phyloP scores from a whole-genome alignment of 2,113 vertebrate genomes.

The Tupaia tana region DNA sequence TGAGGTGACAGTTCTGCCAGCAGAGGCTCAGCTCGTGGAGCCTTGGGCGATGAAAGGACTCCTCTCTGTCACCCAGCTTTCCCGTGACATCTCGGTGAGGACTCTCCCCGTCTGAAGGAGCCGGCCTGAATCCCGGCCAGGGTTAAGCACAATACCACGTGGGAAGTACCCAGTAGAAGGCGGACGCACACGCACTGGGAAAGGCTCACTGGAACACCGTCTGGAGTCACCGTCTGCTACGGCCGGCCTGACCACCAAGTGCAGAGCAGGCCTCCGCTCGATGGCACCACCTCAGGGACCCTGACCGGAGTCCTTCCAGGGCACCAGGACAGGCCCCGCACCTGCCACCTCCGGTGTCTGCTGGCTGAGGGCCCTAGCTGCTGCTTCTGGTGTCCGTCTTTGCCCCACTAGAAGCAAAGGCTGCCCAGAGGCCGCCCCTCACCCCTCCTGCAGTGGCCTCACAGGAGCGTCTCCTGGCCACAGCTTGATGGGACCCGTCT shows the following conservation, averaged over 20 bases:
- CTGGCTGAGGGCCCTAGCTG: no score
- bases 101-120: neutral
- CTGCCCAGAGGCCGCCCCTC: neutral
- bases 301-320: neutral
- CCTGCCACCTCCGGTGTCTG: neutral
- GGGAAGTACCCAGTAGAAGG: neutral
- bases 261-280: fast-evolving
- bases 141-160: neutral
- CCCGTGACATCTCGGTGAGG: neutral
- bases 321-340: neutral
- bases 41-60: fast-evolving
- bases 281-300: fast-evolving
- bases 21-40: no score
- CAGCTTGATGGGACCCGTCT: neutral
- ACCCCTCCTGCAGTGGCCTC: neutral
- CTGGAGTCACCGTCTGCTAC: fast-evolving
- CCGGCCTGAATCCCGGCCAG: neutral
- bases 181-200: fast-evolving
- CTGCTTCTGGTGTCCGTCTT: neutral
- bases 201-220: fast-evolving
- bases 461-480: neutral
- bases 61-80: neutral
- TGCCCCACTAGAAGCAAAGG: fast-evolving
- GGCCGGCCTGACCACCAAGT: fast-evolving
- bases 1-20: fast-evolving